A percentile compares a stretch with the other conserved stretches of the same genome.
Conservation (phyloP, 2,113 vertebrate genomes). For the Heloderma charlesbogerti region DNA sequence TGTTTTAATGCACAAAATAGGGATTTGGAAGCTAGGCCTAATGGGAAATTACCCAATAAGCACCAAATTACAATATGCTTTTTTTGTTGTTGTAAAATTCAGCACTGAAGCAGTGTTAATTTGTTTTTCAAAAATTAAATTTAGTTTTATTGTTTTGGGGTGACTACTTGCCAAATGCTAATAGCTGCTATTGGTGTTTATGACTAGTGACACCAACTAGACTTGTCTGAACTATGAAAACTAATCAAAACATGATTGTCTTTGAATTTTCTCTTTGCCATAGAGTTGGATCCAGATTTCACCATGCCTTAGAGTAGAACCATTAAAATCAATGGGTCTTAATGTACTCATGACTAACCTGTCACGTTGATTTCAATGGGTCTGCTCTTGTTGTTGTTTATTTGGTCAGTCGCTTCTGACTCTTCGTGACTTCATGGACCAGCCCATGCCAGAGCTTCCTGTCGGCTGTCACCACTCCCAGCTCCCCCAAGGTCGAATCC, state of each 20-base stretch:
- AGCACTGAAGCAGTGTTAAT: neutral
- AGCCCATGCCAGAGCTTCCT: too few relatives aligned
- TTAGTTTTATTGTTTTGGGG: conserved; percentile 5
- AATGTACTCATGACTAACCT: neutral
- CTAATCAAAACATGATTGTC: neutral
- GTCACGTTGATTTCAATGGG: neutral
- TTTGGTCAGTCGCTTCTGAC: too few relatives aligned
- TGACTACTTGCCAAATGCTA: neutral
- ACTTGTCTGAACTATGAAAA: neutral
- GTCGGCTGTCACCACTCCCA: too few relatives aligned
- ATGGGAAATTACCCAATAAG: conserved; percentile 20
- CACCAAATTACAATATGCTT: neutral
- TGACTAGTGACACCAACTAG: neutral
- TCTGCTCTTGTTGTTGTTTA: too few relatives aligned
- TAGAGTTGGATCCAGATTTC: neutral
- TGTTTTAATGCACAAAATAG: conserved; percentile 10
- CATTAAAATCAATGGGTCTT: neutral
- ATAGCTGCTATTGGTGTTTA: neutral
- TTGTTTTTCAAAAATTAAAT: neutral
- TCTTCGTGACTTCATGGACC: too few relatives aligned
- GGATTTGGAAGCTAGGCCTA: neutral
- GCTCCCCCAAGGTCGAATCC: too few relatives aligned
- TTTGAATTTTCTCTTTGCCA: neutral
- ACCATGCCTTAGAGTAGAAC: neutral
- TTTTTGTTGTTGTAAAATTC: conserved; percentile 13